Evolutionary conservation across 2,888 invertebrate species (phyloP), one percentile per base, ranked within the genome.

Genomic region (Rhogogaster chlorosoma): DNA sequence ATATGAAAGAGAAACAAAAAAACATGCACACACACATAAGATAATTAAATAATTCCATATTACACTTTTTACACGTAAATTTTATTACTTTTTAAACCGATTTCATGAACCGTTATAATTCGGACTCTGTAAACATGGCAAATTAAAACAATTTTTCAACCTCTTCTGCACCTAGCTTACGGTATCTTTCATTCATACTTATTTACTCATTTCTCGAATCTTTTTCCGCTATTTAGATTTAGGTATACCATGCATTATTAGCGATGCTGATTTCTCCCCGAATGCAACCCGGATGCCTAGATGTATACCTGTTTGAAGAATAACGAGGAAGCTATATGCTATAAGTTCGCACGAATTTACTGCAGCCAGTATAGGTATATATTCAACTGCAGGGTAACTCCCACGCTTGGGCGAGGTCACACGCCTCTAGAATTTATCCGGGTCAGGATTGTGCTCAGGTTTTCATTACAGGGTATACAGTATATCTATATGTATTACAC

Each of bases 1-100:
- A 90, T n/a, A n/a, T n/a, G 91, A 77, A 38, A 80, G 18, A 42
- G 1, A 10, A 10, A 38, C 22, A 32, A 0, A 32, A 80, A 61
- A 22, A n/a, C n/a, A n/a, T n/a, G n/a, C 18, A 49, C 2, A 45
- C 12, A 45, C 15, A n/a, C 12, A 57, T 10, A 18, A 53, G 4
- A 12, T 15, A 53, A 18, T 75, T 29, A 53, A 38, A 77, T 77
- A 26, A 49, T 6, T 29, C 32, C 18, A 12, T 2, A n/a, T 26
- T 49, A 12, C 18, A n/a, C n/a, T 53, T 53, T 53, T 53, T n/a
- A 18, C 71, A 38, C 36, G 9, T 18, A 38, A n/a, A 36, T 71
- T 71, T 71, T 9, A 70, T 38, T 38, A 18, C 32, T 70, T 36
- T 36, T n/a, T 15, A 18, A 18, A 53, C 53, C 29, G 15, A 6